Evolutionary conservation across 1,140 invertebrate genomes (phyloP).

Genomic region (Rhyacophila brunnea): DNA sequence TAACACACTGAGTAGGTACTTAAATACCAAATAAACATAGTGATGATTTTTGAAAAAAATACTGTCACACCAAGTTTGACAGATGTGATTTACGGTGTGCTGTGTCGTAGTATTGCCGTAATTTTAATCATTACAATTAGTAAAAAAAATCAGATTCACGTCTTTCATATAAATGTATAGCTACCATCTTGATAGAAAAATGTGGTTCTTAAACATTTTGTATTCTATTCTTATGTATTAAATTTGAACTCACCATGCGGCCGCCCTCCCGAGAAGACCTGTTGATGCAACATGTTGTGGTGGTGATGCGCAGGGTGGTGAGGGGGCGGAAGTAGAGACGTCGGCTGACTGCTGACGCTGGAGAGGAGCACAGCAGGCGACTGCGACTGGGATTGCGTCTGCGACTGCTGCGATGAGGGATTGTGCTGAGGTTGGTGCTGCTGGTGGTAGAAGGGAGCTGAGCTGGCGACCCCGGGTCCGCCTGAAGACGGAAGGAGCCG

Average conservation of each 20-base stretch:
- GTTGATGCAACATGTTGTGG: constrained; percentile 52
- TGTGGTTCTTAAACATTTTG: no score
- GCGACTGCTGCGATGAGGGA: constrained; percentile 49
- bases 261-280: constrained; percentile 39
- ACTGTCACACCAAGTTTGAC: no score
- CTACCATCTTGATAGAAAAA: no score
- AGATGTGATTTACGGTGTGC: no score
- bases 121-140: no score
- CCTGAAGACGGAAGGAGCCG: constrained; percentile 39
- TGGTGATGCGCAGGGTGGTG: constrained; percentile 32
- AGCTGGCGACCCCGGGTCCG: constrained; percentile 39
- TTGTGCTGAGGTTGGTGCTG: constrained; percentile 48
- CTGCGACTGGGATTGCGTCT: constrained; percentile 55
- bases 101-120: no score
- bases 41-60: no score
- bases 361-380: constrained; percentile 74
- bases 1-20: no score
- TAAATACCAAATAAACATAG: no score
- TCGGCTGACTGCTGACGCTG: constrained; percentile 43
- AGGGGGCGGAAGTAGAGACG: constrained; percentile 32
- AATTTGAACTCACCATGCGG: constrained; percentile 43
- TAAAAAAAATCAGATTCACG: no score
- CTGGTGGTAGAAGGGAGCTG: constrained; percentile 49
- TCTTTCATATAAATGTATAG: no score
- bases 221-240: no score